These are phyloP conservation scores for Sitodiplosis mosellana DNA, from an alignment of 1,140 invertebrate genomes.

Conservation along the genomic window DNA sequence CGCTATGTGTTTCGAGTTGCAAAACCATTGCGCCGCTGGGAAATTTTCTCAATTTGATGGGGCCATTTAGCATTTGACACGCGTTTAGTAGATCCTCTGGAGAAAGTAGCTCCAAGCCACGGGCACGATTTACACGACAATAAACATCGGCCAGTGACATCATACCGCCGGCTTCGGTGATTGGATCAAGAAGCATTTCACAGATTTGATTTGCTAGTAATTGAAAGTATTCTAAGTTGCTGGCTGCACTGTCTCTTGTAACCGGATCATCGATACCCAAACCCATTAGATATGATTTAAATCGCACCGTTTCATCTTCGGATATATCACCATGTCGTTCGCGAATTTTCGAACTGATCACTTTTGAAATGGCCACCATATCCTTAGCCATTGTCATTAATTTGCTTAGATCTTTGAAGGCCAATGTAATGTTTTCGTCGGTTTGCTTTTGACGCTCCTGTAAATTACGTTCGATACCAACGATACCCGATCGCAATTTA, in stretches of 20 bases:
- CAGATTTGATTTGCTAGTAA: conserved; percentile 76
- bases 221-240: conserved; percentile 69
- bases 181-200: conserved; percentile 58
- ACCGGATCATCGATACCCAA: conserved; percentile 96
- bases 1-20: conserved; percentile 59
- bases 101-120: conserved; percentile 75
- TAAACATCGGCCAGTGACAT: conserved; percentile 94
- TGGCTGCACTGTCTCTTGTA: conserved; percentile 74
- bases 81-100: conserved; percentile 90
- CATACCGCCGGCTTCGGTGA: conserved; percentile 82
- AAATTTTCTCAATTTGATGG: conserved; percentile 64
- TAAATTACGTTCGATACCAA: conserved; percentile 85
- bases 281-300: conserved; percentile 91
- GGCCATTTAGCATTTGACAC: conserved; percentile 52
- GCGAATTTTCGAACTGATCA: conserved; percentile 82
- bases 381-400: conserved; percentile 94
- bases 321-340: conserved; percentile 91
- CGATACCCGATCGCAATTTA: conserved; percentile 71
- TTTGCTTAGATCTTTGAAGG: conserved; percentile 89
- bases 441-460: conserved; percentile 78
- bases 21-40: conserved; percentile 83
- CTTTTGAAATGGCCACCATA: conserved; percentile 86
- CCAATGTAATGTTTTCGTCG: conserved; percentile 75
- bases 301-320: conserved; percentile 91
- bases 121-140: conserved; percentile 82